Conservation (phyloP, 2,888 invertebrate species). For the Oscheius sp. region DNA sequence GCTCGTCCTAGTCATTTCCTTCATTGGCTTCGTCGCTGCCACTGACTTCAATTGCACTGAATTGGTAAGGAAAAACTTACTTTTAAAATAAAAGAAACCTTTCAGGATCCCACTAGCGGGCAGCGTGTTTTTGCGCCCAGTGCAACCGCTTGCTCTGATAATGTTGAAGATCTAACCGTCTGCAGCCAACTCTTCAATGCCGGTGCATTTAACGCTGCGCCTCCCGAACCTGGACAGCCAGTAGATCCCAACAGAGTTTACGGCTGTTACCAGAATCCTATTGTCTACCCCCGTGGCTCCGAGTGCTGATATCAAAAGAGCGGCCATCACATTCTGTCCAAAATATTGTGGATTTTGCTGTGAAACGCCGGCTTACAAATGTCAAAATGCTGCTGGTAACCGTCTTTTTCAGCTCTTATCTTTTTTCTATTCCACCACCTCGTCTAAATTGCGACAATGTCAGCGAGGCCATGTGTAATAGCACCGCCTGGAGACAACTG, state of each 20-base stretch:
- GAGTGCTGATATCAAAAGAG: not conserved
- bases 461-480: conserved; percentile 10
- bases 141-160: not conserved
- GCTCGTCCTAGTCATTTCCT: too few relatives aligned
- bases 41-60: too few relatives aligned
- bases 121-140: not conserved
- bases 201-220: not conserved
- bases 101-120: too few relatives aligned
- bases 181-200: not conserved
- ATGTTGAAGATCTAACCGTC: not conserved
- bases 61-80: too few relatives aligned
- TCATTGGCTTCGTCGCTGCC: too few relatives aligned
- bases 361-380: not conserved
- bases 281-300: not conserved
- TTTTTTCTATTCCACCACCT: not conserved
- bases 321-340: not conserved
- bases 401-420: too few relatives aligned
- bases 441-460: conserved; percentile 4
- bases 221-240: not conserved
- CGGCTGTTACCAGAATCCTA: too few relatives aligned
- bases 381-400: not conserved
- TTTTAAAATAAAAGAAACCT: not conserved
- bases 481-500: conserved; percentile 16
- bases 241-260: not conserved
- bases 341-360: conserved; percentile 12